phyloP scores from a whole-genome alignment of 1,140 invertebrate species.

The Calliopsis andreniformis region DNA sequence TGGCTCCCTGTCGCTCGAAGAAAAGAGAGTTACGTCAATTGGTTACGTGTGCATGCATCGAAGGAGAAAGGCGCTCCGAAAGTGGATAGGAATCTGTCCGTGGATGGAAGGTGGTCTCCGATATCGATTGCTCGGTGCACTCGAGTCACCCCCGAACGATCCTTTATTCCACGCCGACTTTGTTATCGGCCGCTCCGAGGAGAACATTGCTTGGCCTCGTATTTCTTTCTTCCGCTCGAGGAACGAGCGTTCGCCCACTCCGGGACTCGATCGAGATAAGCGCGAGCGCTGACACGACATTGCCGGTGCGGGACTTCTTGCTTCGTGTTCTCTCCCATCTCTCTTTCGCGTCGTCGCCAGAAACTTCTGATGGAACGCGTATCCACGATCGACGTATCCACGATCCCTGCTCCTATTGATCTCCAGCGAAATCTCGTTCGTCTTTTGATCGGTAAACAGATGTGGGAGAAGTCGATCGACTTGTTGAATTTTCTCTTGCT shows the following conservation, averaged over 20 bases:
- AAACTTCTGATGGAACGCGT: too few species aligned
- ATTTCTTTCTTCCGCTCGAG: slow-evolving; percentile 54
- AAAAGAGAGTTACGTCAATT: too few species aligned
- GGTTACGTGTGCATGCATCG: neutral
- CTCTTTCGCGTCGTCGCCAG: neutral
- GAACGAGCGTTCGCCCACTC: slow-evolving; percentile 30
- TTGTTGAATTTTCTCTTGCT: too few species aligned
- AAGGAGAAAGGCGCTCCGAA: neutral
- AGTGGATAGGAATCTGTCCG: neutral
- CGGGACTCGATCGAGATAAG: slow-evolving; percentile 54
- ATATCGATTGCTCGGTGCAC: slow-evolving; percentile 49
- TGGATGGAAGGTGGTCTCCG: neutral
- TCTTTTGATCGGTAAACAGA: neutral
- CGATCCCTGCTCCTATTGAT: neutral
- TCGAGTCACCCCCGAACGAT: slow-evolving; percentile 41
- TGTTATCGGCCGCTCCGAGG: slow-evolving; percentile 47
- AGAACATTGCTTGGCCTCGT: slow-evolving; percentile 47
- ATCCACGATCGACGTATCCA: neutral
- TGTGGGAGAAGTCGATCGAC: neutral
- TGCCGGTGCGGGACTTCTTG: neutral
- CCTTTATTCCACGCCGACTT: slow-evolving; percentile 54
- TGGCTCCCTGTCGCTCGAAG: too few species aligned
- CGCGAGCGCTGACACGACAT: slow-evolving; percentile 49
- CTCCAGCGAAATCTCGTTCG: slow-evolving; percentile 4
- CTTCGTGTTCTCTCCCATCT: neutral